These are phyloP conservation scores for Sinocyclocheilus maitianheensis DNA, from an alignment of 2,113 vertebrate species.

Conservation along the genomic window DNA sequence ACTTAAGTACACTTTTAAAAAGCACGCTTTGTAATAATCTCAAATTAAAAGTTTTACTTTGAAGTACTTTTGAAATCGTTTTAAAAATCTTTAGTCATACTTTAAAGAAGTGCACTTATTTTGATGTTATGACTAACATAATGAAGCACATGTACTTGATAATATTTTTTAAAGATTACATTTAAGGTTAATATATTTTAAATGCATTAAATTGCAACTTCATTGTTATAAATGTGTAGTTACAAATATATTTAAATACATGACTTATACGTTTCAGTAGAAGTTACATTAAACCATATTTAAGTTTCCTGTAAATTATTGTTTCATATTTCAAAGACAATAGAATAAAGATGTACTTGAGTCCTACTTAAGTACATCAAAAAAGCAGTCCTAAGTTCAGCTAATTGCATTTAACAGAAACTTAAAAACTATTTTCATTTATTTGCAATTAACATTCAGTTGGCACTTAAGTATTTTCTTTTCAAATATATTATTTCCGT, in stretches of 20 bases:
- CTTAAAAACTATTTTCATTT: too few species aligned
- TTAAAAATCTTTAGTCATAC: neutral
- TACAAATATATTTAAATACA: neutral
- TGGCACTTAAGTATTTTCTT: neutral
- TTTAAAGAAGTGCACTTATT: neutral
- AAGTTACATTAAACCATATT: neutral
- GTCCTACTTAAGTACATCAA: neutral
- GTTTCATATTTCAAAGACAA: neutral
- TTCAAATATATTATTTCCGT: neutral
- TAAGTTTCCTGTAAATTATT: neutral
- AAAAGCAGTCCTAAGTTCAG: neutral
- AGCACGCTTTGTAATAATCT: too few species aligned
- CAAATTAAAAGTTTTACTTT: neutral
- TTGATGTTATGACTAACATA: neutral
- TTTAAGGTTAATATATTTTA: neutral
- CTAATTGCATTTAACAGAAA: too few species aligned
- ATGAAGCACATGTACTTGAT: neutral
- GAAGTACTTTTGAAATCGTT: neutral
- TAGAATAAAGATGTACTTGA: neutral
- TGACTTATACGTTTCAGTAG: neutral
- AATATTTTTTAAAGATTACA: neutral
- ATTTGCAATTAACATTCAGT: neutral
- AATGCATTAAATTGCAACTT: neutral
- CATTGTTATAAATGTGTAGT: neutral
- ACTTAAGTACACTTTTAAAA: too few species aligned